Evolutionary conservation across 1,140 invertebrate genomes (phyloP).

Genomic region (Drosophila teissieri): DNA sequence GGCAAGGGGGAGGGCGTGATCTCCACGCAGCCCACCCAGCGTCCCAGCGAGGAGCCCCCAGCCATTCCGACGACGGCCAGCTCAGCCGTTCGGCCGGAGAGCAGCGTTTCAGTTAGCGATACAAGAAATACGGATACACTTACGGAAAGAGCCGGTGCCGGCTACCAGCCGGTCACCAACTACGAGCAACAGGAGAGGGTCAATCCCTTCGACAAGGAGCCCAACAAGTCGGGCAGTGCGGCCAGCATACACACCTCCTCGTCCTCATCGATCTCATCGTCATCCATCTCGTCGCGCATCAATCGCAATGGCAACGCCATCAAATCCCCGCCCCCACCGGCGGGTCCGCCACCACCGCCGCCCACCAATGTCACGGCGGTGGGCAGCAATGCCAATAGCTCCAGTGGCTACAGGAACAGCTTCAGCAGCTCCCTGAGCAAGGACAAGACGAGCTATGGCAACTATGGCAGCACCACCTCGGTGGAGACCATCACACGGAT

Average conservation of each 20-base stretch:
- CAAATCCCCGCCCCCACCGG: conserved; percentile 76
- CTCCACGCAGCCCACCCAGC: conserved; percentile 69
- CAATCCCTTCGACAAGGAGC: conserved; percentile 83
- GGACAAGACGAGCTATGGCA: conserved; percentile 78
- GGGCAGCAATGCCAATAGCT: conserved; percentile 46
- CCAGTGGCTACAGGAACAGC: conserved; percentile 63
- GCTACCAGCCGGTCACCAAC: conserved; percentile 80
- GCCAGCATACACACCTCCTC: conserved; percentile 74
- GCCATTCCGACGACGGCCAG: conserved; percentile 32
- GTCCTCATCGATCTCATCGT: conserved; percentile 74
- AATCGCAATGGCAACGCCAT: conserved; percentile 71
- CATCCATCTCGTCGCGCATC: conserved; percentile 74
- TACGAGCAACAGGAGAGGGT: conserved; percentile 83
- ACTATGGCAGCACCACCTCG: conserved; percentile 77
- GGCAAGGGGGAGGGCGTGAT: conserved; percentile 66
- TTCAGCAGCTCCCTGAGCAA: conserved; percentile 75
- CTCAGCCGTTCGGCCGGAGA: conserved; percentile 53
- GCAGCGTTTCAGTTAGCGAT: conserved; percentile 79
- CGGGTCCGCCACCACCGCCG: conserved; percentile 75
- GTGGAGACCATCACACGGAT: conserved; percentile 82
- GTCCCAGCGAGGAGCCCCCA: conserved; percentile 51
- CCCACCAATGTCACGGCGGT: conserved; percentile 38
- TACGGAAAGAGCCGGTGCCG: conserved; percentile 18
- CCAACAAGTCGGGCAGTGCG: conserved; percentile 61
- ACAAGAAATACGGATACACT: conserved; percentile 67